Evolutionary conservation across 1,140 invertebrate species (phyloP).

Genomic region (Drosophila carrolli): DNA sequence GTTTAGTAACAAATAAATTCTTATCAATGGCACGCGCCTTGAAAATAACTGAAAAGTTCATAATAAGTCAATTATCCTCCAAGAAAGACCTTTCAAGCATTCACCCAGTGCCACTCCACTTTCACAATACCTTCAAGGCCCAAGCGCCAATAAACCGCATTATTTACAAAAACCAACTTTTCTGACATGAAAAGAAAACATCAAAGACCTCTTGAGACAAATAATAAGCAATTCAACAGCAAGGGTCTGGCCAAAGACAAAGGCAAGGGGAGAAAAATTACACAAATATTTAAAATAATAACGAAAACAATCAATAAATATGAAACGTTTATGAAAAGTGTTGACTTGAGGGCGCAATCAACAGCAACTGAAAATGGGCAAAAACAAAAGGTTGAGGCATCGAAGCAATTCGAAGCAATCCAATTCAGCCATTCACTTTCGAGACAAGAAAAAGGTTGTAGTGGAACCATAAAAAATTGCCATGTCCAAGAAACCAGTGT

Average conservation of each 20-base stretch:
- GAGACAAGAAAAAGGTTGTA: slow-evolving; percentile 43
- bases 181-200: slow-evolving; percentile 46
- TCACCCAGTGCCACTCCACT: slow-evolving; percentile 12
- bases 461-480: slow-evolving; percentile 49
- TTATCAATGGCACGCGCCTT: slow-evolving; percentile 1
- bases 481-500: slow-evolving; percentile 53
- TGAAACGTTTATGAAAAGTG: slow-evolving; percentile 67
- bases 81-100: slow-evolving; percentile 10
- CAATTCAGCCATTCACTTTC: slow-evolving; percentile 69
- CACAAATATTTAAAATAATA: slow-evolving; percentile 72
- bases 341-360: slow-evolving; percentile 71
- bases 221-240: slow-evolving; percentile 40
- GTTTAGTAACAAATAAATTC: neutral
- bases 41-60: neutral
- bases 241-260: slow-evolving; percentile 15
- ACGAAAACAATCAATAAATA: slow-evolving; percentile 74
- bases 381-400: slow-evolving; percentile 45
- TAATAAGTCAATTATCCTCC: slow-evolving; percentile 13
- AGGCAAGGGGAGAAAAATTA: slow-evolving; percentile 36
- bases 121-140: slow-evolving; percentile 36
- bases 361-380: slow-evolving; percentile 31
- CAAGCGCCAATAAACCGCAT: slow-evolving; percentile 25
- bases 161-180: slow-evolving; percentile 29
- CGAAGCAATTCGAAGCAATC: slow-evolving; percentile 8
- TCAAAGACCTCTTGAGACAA: slow-evolving; percentile 33